These are phyloP conservation scores for Itoplectis maculator DNA, from an alignment of 2,888 invertebrate genomes.

Conservation along the genomic window DNA sequence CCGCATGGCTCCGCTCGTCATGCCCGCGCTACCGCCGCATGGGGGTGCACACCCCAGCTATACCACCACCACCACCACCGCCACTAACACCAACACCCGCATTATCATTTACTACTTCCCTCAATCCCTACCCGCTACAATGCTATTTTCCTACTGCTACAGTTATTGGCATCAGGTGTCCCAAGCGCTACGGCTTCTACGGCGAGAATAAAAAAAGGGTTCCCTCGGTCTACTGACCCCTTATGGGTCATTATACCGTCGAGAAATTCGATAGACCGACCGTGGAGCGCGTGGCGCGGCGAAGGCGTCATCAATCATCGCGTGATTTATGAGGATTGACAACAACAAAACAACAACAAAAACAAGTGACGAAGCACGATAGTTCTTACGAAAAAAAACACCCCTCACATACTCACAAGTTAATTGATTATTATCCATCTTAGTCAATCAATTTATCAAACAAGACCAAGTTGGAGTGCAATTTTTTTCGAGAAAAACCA, in stretches of 20 bases:
- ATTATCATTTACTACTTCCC: constrained; percentile 54
- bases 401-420: too few relatives aligned
- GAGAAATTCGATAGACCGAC: neutral
- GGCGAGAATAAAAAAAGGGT: constrained; percentile 12
- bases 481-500: too few relatives aligned
- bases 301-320: neutral
- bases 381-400: neutral
- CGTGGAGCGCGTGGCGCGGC: neutral
- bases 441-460: too few relatives aligned
- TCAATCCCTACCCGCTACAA: constrained; percentile 42
- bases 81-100: constrained; percentile 34
- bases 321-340: neutral
- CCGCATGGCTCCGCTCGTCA: constrained; percentile 65
- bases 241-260: constrained; percentile 12
- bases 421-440: too few relatives aligned
- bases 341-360: neutral
- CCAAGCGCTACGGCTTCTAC: constrained; percentile 21
- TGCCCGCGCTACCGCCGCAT: constrained; percentile 34
- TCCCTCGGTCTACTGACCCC: constrained; percentile 33
- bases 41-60: constrained; percentile 33
- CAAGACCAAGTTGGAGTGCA: too few relatives aligned
- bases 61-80: constrained; percentile 3
- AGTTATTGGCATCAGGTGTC: constrained; percentile 16
- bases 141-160: constrained; percentile 42
- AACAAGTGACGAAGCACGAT: neutral